Percentiles rank a stretch among this genome's conserved stretches.
phyloP scores from a whole-genome alignment of 2,797 vertebrate genomes.

The Anableps anableps region DNA sequence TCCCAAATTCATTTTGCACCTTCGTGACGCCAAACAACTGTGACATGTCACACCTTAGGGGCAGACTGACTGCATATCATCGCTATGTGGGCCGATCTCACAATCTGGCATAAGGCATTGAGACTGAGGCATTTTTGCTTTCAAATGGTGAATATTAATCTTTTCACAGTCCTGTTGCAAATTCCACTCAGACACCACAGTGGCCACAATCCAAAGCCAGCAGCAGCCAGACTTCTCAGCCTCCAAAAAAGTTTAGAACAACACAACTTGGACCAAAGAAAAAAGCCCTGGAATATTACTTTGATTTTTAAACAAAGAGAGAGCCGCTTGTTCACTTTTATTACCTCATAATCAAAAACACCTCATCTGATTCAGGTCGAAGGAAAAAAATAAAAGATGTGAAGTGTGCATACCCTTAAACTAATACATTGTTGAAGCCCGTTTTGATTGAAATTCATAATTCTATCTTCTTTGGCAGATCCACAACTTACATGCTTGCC shows the following conservation, averaged over 20 bases:
- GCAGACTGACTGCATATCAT: slow-evolving; percentile 38
- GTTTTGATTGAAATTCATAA: not conserved
- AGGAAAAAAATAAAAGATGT: not conserved
- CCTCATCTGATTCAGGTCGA: not conserved
- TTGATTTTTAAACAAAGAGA: not conserved
- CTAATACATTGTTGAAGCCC: not conserved
- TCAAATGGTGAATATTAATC: slow-evolving; percentile 63
- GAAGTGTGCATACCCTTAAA: too few species aligned
- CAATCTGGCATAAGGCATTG: slow-evolving; percentile 21
- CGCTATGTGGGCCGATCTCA: slow-evolving; percentile 21
- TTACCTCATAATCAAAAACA: not conserved
- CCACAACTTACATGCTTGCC: not conserved
- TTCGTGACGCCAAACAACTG: slow-evolving; percentile 39
- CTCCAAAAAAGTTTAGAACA: not conserved
- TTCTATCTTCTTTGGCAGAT: not conserved
- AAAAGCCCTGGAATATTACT: not conserved
- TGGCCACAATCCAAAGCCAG: slow-evolving; percentile 56
- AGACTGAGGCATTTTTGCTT: slow-evolving; percentile 52
- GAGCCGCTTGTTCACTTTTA: not conserved
- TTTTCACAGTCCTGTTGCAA: slow-evolving; percentile 61
- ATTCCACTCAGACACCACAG: slow-evolving; percentile 54
- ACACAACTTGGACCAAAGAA: not conserved
- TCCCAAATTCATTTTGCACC: slow-evolving; percentile 41
- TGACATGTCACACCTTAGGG: slow-evolving; percentile 59
- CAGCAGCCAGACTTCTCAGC: slow-evolving; percentile 43